Conservation (phyloP, 2,113 vertebrate species). For the Grammatotria lemairii region DNA sequence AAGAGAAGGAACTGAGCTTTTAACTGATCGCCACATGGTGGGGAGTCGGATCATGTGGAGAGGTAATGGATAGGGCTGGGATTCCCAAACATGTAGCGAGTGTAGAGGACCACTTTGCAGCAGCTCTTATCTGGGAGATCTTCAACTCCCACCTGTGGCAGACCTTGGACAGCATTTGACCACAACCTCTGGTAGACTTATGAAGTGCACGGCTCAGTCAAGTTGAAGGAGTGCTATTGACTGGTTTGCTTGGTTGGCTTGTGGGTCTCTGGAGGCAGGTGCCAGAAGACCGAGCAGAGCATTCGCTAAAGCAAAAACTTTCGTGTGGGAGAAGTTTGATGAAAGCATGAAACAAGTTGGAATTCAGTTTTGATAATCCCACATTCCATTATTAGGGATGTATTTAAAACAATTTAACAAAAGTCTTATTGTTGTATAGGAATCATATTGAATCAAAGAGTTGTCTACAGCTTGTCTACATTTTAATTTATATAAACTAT, state of each 20-base stretch:
- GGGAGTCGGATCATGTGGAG: neutral
- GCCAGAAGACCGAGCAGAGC: neutral
- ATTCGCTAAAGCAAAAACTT: neutral
- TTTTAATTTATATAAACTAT: neutral
- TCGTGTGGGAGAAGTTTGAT: neutral
- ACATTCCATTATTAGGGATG: neutral
- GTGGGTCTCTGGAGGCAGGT: neutral
- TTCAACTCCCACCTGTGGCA: neutral
- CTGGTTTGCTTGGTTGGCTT: neutral
- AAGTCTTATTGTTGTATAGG: neutral
- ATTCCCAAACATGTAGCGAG: neutral
- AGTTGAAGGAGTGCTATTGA: neutral
- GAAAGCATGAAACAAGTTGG: neutral
- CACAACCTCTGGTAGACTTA: neutral
- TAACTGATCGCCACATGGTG: neutral
- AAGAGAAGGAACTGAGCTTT: neutral
- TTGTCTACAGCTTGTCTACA: neutral
- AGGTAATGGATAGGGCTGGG: neutral
- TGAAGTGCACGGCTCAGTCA: neutral
- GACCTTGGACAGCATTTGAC: neutral
- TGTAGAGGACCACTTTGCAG: neutral
- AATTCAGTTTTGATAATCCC: neutral
- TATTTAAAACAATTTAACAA: neutral
- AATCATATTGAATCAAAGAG: neutral
- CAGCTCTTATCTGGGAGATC: neutral